These are phyloP conservation scores for Eulimnadia texana DNA, from an alignment of 1,140 invertebrate species.

Conservation along the genomic window DNA sequence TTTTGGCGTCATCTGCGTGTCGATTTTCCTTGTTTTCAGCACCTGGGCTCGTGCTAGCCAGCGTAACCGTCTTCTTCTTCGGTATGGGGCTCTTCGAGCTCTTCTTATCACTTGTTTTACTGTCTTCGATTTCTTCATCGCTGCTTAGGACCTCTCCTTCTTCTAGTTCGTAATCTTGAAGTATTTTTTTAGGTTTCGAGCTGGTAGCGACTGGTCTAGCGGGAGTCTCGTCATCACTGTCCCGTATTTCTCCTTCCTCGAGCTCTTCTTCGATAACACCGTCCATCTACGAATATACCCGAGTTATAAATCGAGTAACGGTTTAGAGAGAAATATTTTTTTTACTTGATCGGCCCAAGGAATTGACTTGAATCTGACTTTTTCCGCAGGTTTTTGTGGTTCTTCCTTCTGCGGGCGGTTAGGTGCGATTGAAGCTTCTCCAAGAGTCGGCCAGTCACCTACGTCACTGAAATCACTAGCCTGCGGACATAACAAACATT, in stretches of 20 bases:
- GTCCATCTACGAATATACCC: background rate
- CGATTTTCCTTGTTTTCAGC: slow-evolving; percentile 22
- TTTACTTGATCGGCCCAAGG: slow-evolving; percentile 23
- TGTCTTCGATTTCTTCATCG: slow-evolving; percentile 8
- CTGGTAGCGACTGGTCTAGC: background rate
- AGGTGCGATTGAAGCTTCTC: slow-evolving; percentile 31
- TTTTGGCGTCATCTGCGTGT: slow-evolving; percentile 30
- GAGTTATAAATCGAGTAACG: background rate
- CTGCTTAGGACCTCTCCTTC: slow-evolving; percentile 13
- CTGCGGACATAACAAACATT: slow-evolving; percentile 32
- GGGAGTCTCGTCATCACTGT: background rate
- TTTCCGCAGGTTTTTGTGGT: background rate
- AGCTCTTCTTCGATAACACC: slow-evolving; percentile 12
- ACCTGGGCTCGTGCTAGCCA: slow-evolving; percentile 5
- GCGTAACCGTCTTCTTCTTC: background rate
- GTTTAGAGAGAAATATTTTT: slow-evolving; percentile 15
- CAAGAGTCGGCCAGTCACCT: slow-evolving; percentile 62
- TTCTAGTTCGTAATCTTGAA: slow-evolving; percentile 6
- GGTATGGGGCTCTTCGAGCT: slow-evolving; percentile 6
- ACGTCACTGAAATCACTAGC: slow-evolving; percentile 54
- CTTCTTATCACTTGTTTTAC: slow-evolving; percentile 19
- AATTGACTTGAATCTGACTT: background rate
- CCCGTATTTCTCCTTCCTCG: slow-evolving; percentile 12
- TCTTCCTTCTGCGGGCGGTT: slow-evolving; percentile 9
- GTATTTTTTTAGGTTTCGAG: background rate